These are phyloP conservation scores for Anneissia japonica DNA, from an alignment of 35 echinoderm and acorn worm genomes.

Conservation along the genomic window DNA sequence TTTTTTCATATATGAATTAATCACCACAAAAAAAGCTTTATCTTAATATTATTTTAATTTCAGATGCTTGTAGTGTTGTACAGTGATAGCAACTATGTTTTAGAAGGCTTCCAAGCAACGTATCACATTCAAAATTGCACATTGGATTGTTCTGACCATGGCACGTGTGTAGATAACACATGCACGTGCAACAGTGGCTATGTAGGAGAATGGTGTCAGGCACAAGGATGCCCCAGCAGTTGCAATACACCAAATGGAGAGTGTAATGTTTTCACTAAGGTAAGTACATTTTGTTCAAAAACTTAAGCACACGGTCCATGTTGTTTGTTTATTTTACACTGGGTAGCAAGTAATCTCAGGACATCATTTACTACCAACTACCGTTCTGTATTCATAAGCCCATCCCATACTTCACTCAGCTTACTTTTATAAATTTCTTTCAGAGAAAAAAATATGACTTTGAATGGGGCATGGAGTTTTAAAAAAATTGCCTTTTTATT, in stretches of 20 bases:
- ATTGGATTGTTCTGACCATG: conserved; percentile 49
- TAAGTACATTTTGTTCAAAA: not conserved
- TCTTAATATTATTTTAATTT: not conserved
- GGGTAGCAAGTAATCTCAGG: no score
- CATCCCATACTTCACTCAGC: no score
- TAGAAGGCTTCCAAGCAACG: conserved; percentile 44
- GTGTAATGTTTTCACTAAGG: not conserved
- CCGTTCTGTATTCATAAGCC: no score
- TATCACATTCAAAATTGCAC: conserved; percentile 70
- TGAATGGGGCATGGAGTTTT: no score
- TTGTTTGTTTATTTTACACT: no score
- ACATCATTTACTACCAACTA: no score
- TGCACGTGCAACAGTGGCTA: conserved; percentile 63
- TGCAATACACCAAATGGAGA: conserved; percentile 37
- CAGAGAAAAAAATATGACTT: no score
- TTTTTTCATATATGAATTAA: no score
- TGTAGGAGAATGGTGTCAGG: conserved; percentile 53
- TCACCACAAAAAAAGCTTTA: no score
- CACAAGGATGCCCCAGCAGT: conserved; percentile 34
- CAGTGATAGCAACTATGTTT: conserved; percentile 86
- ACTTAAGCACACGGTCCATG: no score
- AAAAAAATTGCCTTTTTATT: no score
- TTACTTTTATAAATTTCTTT: no score
- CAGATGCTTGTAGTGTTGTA: conserved; percentile 92
- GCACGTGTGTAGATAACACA: conserved; percentile 46